phyloP scores from a whole-genome alignment of 2,797 vertebrate genomes.

The Tiaroga cobitis region DNA sequence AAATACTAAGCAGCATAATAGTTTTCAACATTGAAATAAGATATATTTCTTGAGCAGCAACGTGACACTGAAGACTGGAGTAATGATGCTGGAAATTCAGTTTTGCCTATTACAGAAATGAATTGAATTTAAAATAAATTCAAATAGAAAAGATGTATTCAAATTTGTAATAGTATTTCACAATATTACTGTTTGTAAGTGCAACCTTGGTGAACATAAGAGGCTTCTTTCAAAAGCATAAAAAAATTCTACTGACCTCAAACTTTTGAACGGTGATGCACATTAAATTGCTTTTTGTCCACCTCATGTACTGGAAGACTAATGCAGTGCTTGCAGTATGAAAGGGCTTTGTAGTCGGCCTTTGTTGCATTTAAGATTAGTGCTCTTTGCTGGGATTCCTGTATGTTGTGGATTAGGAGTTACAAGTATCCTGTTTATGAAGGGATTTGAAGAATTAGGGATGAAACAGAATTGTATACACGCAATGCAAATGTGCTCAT shows the following conservation, averaged over 20 bases:
- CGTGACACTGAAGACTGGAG: neutral
- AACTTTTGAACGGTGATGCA: neutral
- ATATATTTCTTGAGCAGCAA: neutral
- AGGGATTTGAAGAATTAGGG: constrained; percentile 46
- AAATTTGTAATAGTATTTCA: neutral
- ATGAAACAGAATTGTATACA: constrained; percentile 28
- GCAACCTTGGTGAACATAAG: neutral
- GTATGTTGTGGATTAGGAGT: constrained; percentile 40
- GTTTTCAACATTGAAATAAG: neutral
- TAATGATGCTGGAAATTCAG: neutral
- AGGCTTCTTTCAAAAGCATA: neutral
- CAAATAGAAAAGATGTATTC: neutral
- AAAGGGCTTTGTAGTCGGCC: constrained; percentile 25
- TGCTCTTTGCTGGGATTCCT: constrained; percentile 37
- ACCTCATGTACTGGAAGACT: constrained; percentile 11
- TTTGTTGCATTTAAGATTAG: constrained; percentile 33
- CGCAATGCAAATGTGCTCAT: constrained; percentile 16
- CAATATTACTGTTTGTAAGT: neutral
- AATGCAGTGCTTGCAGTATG: constrained; percentile 12
- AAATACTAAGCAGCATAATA: neutral
- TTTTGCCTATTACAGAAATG: too few relatives aligned
- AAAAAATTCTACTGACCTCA: neutral
- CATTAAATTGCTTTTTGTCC: neutral
- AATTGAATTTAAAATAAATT: neutral
- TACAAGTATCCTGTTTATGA: constrained; percentile 44